phyloP scores from a whole-genome alignment of 2,113 vertebrate species.

The Paracyprichromis sp. region DNA sequence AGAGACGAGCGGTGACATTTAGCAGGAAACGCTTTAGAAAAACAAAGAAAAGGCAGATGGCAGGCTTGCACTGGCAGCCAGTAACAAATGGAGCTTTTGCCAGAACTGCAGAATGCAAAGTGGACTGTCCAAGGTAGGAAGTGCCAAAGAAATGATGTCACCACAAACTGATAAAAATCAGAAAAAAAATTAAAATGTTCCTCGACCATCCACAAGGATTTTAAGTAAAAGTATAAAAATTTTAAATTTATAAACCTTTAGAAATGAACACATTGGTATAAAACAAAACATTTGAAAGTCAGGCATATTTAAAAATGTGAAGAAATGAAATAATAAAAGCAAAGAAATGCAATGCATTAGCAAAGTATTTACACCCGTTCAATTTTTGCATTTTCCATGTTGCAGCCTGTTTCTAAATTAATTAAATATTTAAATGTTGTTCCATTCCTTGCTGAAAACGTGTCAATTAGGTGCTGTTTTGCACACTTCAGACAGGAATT shows the following conservation, averaged over 20 bases:
- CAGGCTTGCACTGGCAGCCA: neutral
- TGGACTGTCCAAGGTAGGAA: neutral
- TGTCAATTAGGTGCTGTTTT: neutral
- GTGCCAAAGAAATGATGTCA: neutral
- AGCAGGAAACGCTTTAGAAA: neutral
- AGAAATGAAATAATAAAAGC: neutral
- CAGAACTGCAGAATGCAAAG: neutral
- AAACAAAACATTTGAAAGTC: neutral
- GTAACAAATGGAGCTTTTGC: neutral
- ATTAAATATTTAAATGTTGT: neutral
- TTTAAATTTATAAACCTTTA: neutral
- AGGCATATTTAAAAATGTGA: neutral
- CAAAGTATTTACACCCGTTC: neutral
- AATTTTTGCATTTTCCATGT: neutral
- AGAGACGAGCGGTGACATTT: neutral
- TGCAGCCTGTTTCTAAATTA: neutral
- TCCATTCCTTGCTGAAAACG: neutral
- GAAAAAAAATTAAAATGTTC: neutral
- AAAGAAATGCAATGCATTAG: neutral
- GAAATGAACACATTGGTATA: neutral
- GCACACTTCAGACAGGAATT: neutral
- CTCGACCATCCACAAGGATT: neutral
- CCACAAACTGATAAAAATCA: neutral
- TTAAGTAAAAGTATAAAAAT: neutral
- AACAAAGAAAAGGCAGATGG: slow-evolving; percentile 8